Evolutionary conservation across 2,797 vertebrate species (phyloP).

Genomic region (Pagetopsis macropterus): DNA sequence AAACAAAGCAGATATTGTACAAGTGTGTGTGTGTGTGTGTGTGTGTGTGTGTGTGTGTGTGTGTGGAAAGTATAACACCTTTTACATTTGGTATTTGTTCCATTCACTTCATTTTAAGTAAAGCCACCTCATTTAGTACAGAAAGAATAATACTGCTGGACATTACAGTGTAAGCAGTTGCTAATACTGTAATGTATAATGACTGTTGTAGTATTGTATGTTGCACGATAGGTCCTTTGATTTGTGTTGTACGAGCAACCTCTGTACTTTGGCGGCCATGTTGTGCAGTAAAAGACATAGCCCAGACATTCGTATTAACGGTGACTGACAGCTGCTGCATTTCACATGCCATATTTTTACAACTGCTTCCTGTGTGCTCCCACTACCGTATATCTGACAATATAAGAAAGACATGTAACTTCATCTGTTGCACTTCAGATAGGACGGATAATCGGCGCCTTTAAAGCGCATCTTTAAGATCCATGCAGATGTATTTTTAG

Average conservation of each 20-base stretch:
- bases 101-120: not conserved
- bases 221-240: not conserved
- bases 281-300: not conserved
- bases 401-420: not conserved
- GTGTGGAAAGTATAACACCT: conserved; percentile 1
- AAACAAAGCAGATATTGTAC: conserved; percentile 13
- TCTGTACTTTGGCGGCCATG: not conserved
- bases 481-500: not conserved
- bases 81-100: conserved; percentile 1
- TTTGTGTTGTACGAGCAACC: not conserved
- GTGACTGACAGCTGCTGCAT: conserved; percentile 15
- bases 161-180: not conserved
- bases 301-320: not conserved
- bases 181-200: not conserved
- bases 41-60: conserved; percentile 15
- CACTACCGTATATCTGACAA: not conserved
- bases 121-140: not conserved
- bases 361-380: conserved; percentile 25
- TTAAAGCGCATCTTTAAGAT: not conserved
- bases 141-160: not conserved
- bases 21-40: conserved; percentile 5
- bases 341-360: conserved; percentile 10
- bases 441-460: not conserved
- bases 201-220: not conserved
- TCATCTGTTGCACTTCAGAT: not conserved